A percentile compares a stretch with the other conserved stretches of the same genome.
phyloP scores from a whole-genome alignment of 2,113 vertebrate genomes.

The Willisornis vidua region DNA sequence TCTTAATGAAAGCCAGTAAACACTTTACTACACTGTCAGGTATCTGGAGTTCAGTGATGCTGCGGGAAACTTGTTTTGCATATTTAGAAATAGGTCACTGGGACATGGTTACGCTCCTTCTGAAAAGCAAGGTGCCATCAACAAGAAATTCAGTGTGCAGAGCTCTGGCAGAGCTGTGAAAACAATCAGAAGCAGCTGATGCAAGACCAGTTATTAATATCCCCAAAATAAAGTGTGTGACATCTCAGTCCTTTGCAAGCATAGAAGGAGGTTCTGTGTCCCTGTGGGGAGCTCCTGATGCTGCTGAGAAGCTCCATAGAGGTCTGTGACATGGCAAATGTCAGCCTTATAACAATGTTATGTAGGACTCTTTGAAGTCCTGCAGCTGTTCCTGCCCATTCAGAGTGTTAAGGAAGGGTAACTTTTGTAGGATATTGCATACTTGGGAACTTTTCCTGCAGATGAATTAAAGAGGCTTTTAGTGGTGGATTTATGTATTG shows the following conservation, averaged over 20 bases:
- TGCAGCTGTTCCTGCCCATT: neutral
- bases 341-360: neutral
- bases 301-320: neutral
- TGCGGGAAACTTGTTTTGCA: slow-evolving; percentile 1
- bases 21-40: neutral
- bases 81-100: slow-evolving; percentile 55
- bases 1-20: slow-evolving; percentile 24
- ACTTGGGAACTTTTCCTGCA: neutral
- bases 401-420: neutral
- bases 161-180: neutral
- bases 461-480: neutral
- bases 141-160: neutral
- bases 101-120: neutral
- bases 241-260: neutral
- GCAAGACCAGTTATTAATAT: neutral
- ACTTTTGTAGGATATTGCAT: neutral
- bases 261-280: neutral
- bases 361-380: neutral
- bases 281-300: neutral
- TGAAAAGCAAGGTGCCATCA: neutral
- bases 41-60: slow-evolving; percentile 22
- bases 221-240: neutral
- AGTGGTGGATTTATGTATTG: neutral
- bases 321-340: neutral
- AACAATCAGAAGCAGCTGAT: neutral